Percentiles rank a stretch among this genome's conserved stretches.
Evolutionary conservation across 2,113 vertebrate genomes (phyloP).

Genomic region (Cervus canadensis): DNA sequence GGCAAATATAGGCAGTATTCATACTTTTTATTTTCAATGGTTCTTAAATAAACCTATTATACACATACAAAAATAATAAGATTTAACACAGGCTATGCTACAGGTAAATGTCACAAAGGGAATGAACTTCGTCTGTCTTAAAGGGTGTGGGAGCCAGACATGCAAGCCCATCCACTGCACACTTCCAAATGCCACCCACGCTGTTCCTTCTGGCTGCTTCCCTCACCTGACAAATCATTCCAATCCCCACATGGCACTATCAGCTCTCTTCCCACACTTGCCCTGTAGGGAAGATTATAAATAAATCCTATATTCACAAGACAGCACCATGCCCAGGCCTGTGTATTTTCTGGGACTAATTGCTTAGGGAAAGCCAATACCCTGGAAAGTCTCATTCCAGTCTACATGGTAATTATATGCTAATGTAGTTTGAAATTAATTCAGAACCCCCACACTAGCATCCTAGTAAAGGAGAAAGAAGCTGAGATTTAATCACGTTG

Average conservation of each 20-base stretch:
- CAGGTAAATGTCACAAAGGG: not conserved
- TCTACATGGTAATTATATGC: conserved; percentile 45
- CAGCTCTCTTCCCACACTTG: not conserved
- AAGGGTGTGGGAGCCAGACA: not conserved
- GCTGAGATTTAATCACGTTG: conserved; percentile 39
- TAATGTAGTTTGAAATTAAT: conserved; percentile 57
- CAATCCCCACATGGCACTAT: not conserved
- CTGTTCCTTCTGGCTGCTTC: not conserved
- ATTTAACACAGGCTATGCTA: not conserved
- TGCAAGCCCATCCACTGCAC: not conserved
- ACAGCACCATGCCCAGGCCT: conserved; percentile 11
- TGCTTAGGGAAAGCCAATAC: conserved; percentile 50
- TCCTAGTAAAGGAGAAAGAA: not conserved
- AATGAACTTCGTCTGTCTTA: not conserved
- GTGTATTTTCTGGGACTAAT: conserved; percentile 48
- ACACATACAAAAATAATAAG: not conserved
- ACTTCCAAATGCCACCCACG: not conserved
- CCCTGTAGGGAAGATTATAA: not conserved
- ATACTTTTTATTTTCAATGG: not conserved
- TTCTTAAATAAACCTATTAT: not conserved
- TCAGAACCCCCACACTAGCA: not conserved
- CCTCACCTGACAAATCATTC: not conserved
- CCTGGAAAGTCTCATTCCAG: conserved; percentile 25
- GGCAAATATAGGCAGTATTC: not conserved
- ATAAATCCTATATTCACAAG: conserved; percentile 28